Conservation (phyloP, 1,140 invertebrate genomes). For the Neotoxoptera formosana region DNA sequence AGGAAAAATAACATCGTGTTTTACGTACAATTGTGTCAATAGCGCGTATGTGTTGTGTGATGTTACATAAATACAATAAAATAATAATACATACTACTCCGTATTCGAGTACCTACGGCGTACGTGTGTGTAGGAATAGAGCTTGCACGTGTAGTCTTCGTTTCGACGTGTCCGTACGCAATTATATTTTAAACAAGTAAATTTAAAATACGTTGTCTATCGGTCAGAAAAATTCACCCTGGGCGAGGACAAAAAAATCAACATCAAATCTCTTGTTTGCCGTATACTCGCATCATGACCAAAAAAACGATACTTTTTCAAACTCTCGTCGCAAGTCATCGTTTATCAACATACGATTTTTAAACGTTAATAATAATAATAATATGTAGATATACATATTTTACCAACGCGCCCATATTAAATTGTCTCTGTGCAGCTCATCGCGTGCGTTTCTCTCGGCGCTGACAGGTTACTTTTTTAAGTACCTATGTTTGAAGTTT, state of each 20-base stretch:
- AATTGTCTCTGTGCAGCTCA: not conserved
- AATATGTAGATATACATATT: not conserved
- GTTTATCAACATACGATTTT: not conserved
- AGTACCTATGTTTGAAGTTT: not conserved
- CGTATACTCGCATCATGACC: too few relatives aligned
- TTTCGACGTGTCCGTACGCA: not conserved
- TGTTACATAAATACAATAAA: not conserved
- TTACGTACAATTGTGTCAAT: not conserved
- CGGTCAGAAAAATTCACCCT: not conserved
- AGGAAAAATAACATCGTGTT: constrained; percentile 23
- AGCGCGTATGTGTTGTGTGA: not conserved
- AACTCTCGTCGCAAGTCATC: not conserved
- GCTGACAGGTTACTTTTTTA: not conserved
- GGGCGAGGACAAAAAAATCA: too few relatives aligned
- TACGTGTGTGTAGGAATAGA: too few relatives aligned
- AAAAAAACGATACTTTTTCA: not conserved
- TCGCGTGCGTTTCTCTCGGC: not conserved
- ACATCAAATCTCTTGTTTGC: not conserved
- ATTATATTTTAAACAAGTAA: not conserved
- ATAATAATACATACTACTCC: not conserved
- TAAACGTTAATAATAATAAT: not conserved
- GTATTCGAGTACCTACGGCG: not conserved
- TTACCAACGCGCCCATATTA: not conserved
- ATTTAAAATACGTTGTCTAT: not conserved
- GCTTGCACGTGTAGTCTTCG: not conserved